Percentiles rank a stretch among this genome's conserved stretches.
These are phyloP conservation scores for Eurytoma californica DNA, from an alignment of 2,888 invertebrate genomes.

Conservation along the genomic window DNA sequence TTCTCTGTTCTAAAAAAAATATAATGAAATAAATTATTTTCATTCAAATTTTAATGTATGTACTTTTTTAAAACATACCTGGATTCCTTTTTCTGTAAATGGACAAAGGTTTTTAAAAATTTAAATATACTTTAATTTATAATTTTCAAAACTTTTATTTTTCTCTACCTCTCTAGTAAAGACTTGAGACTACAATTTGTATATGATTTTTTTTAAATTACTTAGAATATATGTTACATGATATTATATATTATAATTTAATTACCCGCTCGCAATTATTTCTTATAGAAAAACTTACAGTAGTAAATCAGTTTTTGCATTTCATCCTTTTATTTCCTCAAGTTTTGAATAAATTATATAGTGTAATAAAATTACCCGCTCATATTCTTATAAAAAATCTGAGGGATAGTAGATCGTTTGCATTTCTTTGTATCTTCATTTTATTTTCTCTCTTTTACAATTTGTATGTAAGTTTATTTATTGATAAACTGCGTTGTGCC, in stretches of 20 bases:
- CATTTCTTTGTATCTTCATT: constrained; percentile 50
- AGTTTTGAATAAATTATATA: constrained; percentile 48
- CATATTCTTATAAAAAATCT: constrained; percentile 58
- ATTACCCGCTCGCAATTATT: constrained; percentile 57
- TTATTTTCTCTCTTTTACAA: constrained; percentile 53
- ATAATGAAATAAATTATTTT: constrained; percentile 55
- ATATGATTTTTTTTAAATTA: constrained; percentile 68
- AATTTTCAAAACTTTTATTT: constrained; percentile 67
- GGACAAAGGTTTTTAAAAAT: constrained; percentile 1
- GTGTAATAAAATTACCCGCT: constrained; percentile 50
- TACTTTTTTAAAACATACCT: constrained; percentile 11
- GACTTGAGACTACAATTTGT: constrained; percentile 72
- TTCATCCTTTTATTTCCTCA: constrained; percentile 32
- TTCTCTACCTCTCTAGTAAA: constrained; percentile 72
- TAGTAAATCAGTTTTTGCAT: constrained; percentile 58
- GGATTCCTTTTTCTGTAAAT: constrained; percentile 7
- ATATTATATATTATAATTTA: constrained; percentile 58
- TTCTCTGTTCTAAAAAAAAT: constrained; percentile 50
- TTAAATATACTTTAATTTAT: constrained; percentile 55
- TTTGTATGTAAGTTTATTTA: constrained; percentile 41
- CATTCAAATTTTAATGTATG: constrained; percentile 16
- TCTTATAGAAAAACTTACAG: constrained; percentile 65
- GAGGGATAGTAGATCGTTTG: constrained; percentile 58
- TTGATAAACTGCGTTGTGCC: constrained; percentile 51
- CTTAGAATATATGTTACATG: constrained; percentile 62